Conservation (phyloP, 2,888 invertebrate species). For the Drosophila acutilabella region DNA sequence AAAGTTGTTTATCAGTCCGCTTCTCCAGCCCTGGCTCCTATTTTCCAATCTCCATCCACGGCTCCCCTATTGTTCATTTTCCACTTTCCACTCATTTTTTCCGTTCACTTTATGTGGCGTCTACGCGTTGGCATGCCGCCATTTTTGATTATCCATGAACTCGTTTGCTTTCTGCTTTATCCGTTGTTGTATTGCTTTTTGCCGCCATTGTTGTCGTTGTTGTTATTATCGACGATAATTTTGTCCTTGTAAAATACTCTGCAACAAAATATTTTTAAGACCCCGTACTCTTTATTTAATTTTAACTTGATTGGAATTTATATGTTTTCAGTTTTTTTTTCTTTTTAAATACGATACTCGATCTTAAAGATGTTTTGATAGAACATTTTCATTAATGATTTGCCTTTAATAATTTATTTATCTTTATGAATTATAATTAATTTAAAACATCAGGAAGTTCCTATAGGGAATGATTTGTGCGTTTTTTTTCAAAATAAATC, state of each 20-base stretch:
- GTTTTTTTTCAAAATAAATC: too few relatives aligned
- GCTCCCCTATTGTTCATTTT: slow-evolving; percentile 6
- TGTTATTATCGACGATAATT: slow-evolving; percentile 37
- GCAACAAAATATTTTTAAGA: too few relatives aligned
- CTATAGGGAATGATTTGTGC: too few relatives aligned
- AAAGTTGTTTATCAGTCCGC: slow-evolving; percentile 31
- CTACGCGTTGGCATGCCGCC: slow-evolving; percentile 77
- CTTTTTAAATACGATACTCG: too few relatives aligned
- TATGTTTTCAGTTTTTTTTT: too few relatives aligned
- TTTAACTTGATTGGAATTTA: too few relatives aligned
- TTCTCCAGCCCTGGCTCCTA: slow-evolving; percentile 17
- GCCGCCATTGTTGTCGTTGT: slow-evolving; percentile 19
- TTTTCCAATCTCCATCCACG: background rate
- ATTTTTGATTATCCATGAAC: slow-evolving; percentile 75
- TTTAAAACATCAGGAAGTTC: too few relatives aligned
- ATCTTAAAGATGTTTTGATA: too few relatives aligned
- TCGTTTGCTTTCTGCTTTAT: slow-evolving; percentile 29
- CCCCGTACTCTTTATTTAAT: too few relatives aligned
- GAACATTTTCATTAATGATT: too few relatives aligned
- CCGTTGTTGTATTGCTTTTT: slow-evolving; percentile 5
- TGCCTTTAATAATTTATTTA: too few relatives aligned
- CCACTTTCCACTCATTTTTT: slow-evolving; percentile 8
- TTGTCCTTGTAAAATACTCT: slow-evolving; percentile 34
- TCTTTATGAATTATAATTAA: too few relatives aligned
- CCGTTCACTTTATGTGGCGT: slow-evolving; percentile 41